These are phyloP conservation scores for Hypomesus transpacificus DNA, from an alignment of 2,113 vertebrate species.

Conservation along the genomic window DNA sequence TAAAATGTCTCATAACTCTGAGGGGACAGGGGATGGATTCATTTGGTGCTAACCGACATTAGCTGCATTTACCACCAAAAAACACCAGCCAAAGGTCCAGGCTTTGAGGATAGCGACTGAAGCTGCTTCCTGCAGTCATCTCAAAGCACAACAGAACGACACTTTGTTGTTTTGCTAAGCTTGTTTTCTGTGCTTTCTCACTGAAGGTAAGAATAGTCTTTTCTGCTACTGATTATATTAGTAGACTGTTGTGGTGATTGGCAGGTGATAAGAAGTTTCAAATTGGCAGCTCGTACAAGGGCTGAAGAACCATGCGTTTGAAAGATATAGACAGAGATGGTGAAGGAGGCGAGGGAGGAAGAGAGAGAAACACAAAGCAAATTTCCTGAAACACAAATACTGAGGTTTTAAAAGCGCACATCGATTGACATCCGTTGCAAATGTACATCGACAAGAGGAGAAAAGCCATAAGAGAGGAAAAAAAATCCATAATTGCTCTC, in stretches of 20 bases:
- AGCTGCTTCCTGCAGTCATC: no score
- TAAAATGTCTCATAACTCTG: conserved; percentile 49
- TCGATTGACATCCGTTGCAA: conserved; percentile 70
- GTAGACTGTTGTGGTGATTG: no score
- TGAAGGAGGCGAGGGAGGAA: no score
- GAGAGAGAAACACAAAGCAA: conserved; percentile 38
- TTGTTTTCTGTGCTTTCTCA: no score
- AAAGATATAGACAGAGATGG: no score
- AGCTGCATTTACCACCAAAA: conserved; percentile 15
- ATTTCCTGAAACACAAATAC: conserved; percentile 60
- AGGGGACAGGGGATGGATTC: conserved; percentile 39
- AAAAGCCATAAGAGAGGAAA: conserved; percentile 44
- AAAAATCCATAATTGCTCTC: conserved; percentile 75
- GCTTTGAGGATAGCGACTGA: background rate
- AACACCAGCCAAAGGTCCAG: background rate
- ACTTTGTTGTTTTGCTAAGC: no score
- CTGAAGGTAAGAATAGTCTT: no score
- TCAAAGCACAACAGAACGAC: no score
- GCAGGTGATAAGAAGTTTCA: background rate
- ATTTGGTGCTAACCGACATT: conserved; percentile 38
- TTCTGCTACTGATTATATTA: no score
- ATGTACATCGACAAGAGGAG: conserved; percentile 66
- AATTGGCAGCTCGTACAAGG: background rate
- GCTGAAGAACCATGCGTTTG: no score
- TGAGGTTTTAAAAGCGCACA: conserved; percentile 58